Percentiles rank a stretch among this genome's conserved stretches.
Conservation (phyloP, 53 echinoderm and acorn worm species). For the Paracentrotus lividus region DNA sequence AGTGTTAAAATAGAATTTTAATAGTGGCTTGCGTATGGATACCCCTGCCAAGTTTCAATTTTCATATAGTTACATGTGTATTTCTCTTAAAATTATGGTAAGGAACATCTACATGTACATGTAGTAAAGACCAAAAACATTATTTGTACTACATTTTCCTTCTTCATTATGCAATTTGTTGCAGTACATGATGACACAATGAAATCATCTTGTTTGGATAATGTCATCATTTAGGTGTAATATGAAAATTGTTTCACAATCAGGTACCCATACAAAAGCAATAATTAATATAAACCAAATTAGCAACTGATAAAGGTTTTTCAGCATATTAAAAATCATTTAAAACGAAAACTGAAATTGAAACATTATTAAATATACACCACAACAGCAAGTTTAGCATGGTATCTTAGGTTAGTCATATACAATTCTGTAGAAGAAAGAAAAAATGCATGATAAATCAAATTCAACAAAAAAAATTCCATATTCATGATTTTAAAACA, state of each 20-base stretch:
- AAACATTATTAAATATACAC: neutral
- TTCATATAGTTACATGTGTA: no score
- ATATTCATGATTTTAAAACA: neutral
- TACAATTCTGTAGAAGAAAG: neutral
- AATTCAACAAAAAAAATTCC: neutral
- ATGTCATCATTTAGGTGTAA: no score
- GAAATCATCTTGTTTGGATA: no score
- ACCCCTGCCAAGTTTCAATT: neutral
- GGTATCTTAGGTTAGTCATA: neutral
- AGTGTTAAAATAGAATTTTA: neutral
- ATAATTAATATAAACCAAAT: neutral
- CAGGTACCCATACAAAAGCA: neutral
- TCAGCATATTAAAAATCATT: neutral
- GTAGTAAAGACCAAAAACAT: no score
- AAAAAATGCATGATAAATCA: slow-evolving; percentile 1
- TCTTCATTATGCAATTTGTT: no score
- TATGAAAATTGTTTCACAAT: neutral
- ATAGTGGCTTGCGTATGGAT: neutral
- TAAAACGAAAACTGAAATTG: neutral
- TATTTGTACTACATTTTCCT: no score
- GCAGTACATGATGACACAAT: no score
- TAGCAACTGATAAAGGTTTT: neutral
- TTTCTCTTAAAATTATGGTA: no score
- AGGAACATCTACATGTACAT: no score
- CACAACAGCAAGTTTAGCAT: neutral